Percentiles rank a stretch among this genome's conserved stretches.
Evolutionary conservation across 2,888 invertebrate genomes (phyloP).

Genomic region (Tipula helvola): DNA sequence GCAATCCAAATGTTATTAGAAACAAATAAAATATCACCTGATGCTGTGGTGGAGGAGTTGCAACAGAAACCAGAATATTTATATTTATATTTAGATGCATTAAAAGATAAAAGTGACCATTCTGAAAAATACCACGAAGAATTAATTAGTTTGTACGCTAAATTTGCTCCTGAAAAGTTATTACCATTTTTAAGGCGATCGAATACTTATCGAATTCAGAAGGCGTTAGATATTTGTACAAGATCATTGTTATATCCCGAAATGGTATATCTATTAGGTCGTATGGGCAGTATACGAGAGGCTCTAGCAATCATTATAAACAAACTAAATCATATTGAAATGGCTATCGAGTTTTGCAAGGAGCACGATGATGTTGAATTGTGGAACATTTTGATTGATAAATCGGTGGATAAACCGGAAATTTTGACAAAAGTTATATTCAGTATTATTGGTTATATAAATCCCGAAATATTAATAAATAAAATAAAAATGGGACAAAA

Average conservation of each 20-base stretch:
- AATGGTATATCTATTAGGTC: constrained; percentile 81
- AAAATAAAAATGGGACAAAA: constrained; percentile 72
- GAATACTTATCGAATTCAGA: constrained; percentile 84
- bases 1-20: constrained; percentile 72
- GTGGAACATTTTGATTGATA: constrained; percentile 83
- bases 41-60: constrained; percentile 69
- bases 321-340: constrained; percentile 74
- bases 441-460: constrained; percentile 59
- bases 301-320: constrained; percentile 82
- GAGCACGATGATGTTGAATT: constrained; percentile 89
- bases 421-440: constrained; percentile 46
- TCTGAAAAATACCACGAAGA: constrained; percentile 72
- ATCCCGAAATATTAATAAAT: constrained; percentile 75
- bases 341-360: constrained; percentile 93
- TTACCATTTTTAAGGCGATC: constrained; percentile 79
- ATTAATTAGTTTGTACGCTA: constrained; percentile 81
- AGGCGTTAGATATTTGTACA: constrained; percentile 83
- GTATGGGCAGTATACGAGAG: constrained; percentile 82
- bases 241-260: constrained; percentile 70
- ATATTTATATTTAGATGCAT: constrained; percentile 76
- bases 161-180: constrained; percentile 71
- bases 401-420: constrained; percentile 76
- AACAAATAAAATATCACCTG: constrained; percentile 58
- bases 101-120: constrained; percentile 70
- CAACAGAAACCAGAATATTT: constrained; percentile 59